Conservation (phyloP, 2,113 vertebrate genomes). For the Aythya baeri region DNA sequence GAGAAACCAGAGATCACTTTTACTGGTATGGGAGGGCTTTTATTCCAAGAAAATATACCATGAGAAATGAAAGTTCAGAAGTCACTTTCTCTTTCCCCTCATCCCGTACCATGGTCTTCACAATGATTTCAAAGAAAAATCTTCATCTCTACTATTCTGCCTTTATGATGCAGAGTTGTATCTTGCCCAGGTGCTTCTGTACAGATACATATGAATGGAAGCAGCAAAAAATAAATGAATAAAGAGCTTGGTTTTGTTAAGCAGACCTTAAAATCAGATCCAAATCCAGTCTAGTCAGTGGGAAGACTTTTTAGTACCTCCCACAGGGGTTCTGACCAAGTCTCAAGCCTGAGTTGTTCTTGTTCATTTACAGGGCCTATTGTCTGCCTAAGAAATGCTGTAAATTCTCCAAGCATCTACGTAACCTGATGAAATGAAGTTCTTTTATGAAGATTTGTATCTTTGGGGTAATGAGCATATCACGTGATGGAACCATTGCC, state of each 20-base stretch:
- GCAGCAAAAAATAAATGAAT: neutral
- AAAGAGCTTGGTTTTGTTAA: neutral
- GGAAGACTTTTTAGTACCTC: neutral
- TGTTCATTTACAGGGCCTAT: neutral
- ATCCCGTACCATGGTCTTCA: neutral
- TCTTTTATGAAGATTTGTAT: slow-evolving; percentile 25
- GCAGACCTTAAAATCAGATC: neutral
- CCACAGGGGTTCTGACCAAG: neutral
- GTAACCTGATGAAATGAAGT: neutral
- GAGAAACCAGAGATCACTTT: neutral
- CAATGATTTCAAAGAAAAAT: neutral
- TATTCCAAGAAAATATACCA: neutral
- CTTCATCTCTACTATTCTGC: neutral
- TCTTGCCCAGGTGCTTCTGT: neutral
- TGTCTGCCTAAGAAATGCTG: neutral
- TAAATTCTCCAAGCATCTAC: neutral
- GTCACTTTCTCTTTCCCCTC: neutral
- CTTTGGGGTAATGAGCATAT: slow-evolving; percentile 27
- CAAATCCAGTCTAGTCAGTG: neutral
- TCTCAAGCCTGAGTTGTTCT: neutral
- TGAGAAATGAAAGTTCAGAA: neutral
- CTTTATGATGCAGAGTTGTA: neutral
- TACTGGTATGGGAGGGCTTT: neutral
- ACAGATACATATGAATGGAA: neutral
- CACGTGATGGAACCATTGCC: slow-evolving; percentile 33